Percentiles rank a stretch among this genome's conserved stretches.
These are phyloP conservation scores for Thereva unica DNA, from an alignment of 2,888 invertebrate species.

Conservation along the genomic window DNA sequence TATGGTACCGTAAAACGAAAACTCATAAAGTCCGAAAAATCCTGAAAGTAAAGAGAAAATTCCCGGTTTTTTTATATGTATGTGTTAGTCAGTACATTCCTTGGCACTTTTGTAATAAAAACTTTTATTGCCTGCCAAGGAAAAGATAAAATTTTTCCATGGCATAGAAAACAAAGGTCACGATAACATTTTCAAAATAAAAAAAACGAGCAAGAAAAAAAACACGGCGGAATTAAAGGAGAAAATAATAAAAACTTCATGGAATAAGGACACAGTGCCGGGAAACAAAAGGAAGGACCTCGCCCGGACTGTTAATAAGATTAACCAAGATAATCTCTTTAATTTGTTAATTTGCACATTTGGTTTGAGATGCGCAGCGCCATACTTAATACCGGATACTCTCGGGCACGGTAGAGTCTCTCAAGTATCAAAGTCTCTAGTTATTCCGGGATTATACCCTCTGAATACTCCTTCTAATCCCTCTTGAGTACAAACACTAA, in stretches of 20 bases:
- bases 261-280: neutral
- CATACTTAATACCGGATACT: too few species aligned
- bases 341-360: conserved; percentile 36
- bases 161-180: conserved; percentile 3
- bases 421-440: conserved; percentile 15
- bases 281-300: conserved; percentile 7
- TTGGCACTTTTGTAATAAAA: conserved; percentile 10
- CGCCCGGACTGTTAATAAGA: neutral
- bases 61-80: conserved; percentile 11
- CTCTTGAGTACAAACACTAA: conserved; percentile 2
- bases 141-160: conserved; percentile 3
- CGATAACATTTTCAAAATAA: neutral
- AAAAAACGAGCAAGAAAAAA: neutral
- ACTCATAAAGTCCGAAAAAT: conserved; percentile 8
- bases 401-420: neutral
- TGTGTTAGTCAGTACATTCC: neutral
- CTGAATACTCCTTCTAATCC: conserved; percentile 22
- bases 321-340: conserved; percentile 32
- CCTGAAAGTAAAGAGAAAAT: conserved; percentile 20
- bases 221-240: neutral
- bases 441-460: conserved; percentile 24
- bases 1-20: too few species aligned
- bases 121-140: conserved; percentile 24
- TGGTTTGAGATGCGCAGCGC: conserved; percentile 4
- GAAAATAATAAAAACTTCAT: neutral